Conservation (phyloP, 2,888 invertebrate species). For the Chromoteleia sp. region DNA sequence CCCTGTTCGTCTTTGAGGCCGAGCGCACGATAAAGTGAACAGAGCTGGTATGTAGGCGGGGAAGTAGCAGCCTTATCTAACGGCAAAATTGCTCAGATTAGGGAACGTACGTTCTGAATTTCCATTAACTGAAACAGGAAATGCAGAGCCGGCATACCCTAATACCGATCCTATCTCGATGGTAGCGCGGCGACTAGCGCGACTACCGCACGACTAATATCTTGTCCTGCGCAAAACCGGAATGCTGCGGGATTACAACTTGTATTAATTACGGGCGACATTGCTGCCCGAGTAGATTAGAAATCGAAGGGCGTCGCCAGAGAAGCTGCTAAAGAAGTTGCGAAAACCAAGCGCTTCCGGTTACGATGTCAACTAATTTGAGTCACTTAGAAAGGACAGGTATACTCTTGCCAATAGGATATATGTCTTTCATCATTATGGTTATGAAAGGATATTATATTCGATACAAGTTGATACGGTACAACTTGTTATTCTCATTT, state of each 20-base stretch:
- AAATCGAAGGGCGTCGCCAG: slow-evolving; percentile 80
- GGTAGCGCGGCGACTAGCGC: slow-evolving; percentile 74
- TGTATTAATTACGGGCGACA: slow-evolving; percentile 84
- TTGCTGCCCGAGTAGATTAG: slow-evolving; percentile 82
- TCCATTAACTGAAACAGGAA: slow-evolving; percentile 83
- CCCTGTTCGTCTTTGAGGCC: slow-evolving; percentile 65
- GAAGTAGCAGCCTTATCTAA: slow-evolving; percentile 74
- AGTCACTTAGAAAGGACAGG: neutral
- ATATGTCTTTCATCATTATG: too few species aligned
- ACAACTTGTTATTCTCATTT: too few species aligned
- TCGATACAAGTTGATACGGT: too few species aligned
- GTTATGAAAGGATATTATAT: too few species aligned
- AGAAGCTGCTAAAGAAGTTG: slow-evolving; percentile 65
- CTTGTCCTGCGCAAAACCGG: slow-evolving; percentile 83
- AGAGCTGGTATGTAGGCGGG: slow-evolving; percentile 64
- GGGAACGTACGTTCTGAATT: slow-evolving; percentile 81
- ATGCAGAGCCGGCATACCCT: slow-evolving; percentile 77
- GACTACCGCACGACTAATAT: slow-evolving; percentile 82
- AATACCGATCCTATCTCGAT: slow-evolving; percentile 82
- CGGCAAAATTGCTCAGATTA: slow-evolving; percentile 81
- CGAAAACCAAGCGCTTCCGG: slow-evolving; percentile 40
- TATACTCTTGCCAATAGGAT: neutral
- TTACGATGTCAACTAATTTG: slow-evolving; percentile 29
- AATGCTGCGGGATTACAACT: slow-evolving; percentile 83
- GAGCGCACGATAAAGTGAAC: slow-evolving; percentile 68